Evolutionary conservation across 2,888 invertebrate species (phyloP).

Genomic region (Cataglyphis rosenhaueri): DNA sequence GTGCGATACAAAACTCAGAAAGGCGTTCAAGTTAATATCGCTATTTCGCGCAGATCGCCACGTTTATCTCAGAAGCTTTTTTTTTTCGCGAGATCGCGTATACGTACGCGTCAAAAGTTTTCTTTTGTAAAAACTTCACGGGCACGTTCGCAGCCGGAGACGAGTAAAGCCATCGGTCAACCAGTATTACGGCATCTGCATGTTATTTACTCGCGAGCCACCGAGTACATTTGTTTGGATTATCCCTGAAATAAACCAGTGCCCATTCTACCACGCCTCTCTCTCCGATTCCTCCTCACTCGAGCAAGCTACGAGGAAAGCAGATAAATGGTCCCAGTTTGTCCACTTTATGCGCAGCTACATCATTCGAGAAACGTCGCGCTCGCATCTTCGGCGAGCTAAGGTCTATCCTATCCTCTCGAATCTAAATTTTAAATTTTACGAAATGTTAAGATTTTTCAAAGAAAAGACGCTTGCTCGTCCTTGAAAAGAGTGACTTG

Average conservation of each 20-base stretch:
- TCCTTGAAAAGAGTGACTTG: constrained; percentile 12
- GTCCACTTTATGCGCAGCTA: constrained; percentile 79
- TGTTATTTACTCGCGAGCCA: constrained; percentile 85
- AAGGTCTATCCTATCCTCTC: constrained; percentile 18
- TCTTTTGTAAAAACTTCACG: constrained; percentile 71
- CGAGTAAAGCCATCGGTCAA: constrained; percentile 85
- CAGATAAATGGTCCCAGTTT: constrained; percentile 83
- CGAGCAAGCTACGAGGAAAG: constrained; percentile 76
- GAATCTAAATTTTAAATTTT: constrained; percentile 49
- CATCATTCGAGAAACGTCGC: constrained; percentile 77
- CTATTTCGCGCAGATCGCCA: constrained; percentile 41
- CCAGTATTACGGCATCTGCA: constrained; percentile 86
- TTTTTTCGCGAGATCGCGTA: constrained; percentile 31
- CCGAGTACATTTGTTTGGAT: constrained; percentile 86
- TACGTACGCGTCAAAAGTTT: constrained; percentile 54
- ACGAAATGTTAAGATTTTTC: constrained; percentile 23
- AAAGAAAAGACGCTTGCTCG: constrained; percentile 5
- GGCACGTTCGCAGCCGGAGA: constrained; percentile 80
- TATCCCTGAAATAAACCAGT: constrained; percentile 85
- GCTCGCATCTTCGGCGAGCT: constrained; percentile 65
- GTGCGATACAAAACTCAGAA: background rate
- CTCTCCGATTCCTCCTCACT: constrained; percentile 71
- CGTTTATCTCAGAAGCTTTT: constrained; percentile 27
- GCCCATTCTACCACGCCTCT: constrained; percentile 72
- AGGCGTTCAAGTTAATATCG: constrained; percentile 2